phyloP scores from a whole-genome alignment of 2,797 vertebrate species.

The Pelodytes ibericus region DNA sequence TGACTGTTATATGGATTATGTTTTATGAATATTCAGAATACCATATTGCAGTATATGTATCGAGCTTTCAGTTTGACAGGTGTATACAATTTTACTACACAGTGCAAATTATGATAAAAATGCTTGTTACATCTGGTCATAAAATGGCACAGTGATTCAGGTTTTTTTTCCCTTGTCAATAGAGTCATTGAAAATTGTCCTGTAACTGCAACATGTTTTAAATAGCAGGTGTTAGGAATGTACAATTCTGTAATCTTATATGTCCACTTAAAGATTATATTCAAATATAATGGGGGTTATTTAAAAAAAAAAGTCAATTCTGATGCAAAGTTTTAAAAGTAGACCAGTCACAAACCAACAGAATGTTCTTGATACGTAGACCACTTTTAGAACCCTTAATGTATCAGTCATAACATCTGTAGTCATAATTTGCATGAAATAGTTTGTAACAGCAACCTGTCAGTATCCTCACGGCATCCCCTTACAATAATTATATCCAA shows the following conservation, averaged over 20 bases:
- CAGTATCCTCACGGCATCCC: no score
- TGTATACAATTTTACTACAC: slow-evolving; percentile 60
- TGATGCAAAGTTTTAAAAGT: neutral
- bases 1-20: slow-evolving; percentile 1
- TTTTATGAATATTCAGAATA: slow-evolving; percentile 30
- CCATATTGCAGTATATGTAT: slow-evolving; percentile 45
- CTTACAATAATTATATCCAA: no score
- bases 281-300: no score
- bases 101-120: slow-evolving; percentile 63
- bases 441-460: no score
- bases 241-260: no score
- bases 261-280: no score
- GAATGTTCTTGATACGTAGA: no score
- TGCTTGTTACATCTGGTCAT: slow-evolving; percentile 60
- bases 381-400: no score
- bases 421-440: no score
- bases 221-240: slow-evolving; percentile 64
- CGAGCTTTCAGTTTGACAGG: slow-evolving; percentile 63
- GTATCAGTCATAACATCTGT: no score
- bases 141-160: slow-evolving; percentile 57
- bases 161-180: slow-evolving; percentile 40
- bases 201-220: slow-evolving; percentile 68
- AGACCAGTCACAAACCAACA: no score
- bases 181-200: slow-evolving; percentile 60
- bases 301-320: neutral